These are phyloP conservation scores for pig (Sus scrofa) DNA, from an alignment of 2,113 vertebrate genomes.

Conservation along the genomic window DNA sequence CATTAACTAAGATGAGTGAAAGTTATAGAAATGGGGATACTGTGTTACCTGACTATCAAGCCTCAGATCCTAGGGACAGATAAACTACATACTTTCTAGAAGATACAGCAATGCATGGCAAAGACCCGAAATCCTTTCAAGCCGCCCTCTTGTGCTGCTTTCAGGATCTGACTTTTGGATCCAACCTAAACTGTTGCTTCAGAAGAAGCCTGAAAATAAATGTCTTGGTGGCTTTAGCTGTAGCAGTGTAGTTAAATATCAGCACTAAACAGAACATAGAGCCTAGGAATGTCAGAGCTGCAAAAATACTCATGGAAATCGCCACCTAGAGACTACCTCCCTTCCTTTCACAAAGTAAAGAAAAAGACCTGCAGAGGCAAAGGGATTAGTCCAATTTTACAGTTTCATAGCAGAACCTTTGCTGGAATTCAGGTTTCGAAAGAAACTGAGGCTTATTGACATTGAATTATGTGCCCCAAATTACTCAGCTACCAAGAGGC, in stretches of 20 bases:
- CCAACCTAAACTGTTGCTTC: slow-evolving; percentile 28
- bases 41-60: not conserved
- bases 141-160: slow-evolving; percentile 21
- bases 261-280: not conserved
- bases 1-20: not conserved
- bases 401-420: not conserved
- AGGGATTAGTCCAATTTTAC: not conserved
- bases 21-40: not conserved
- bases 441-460: not conserved
- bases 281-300: not conserved
- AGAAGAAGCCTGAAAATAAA: slow-evolving; percentile 43
- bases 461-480: not conserved
- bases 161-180: slow-evolving; percentile 38
- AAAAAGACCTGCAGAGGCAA: not conserved
- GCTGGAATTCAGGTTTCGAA: slow-evolving; percentile 14
- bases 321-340: not conserved
- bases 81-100: not conserved
- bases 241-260: not conserved
- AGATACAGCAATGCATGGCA: not conserved
- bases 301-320: not conserved
- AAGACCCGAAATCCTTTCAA: slow-evolving; percentile 47
- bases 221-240: not conserved
- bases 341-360: not conserved
- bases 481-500: not conserved
- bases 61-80: not conserved